A percentile compares a stretch with the other conserved stretches of the same genome.
These are phyloP conservation scores for Drosophila pachea DNA, from an alignment of 1,140 invertebrate species.

Conservation along the genomic window DNA sequence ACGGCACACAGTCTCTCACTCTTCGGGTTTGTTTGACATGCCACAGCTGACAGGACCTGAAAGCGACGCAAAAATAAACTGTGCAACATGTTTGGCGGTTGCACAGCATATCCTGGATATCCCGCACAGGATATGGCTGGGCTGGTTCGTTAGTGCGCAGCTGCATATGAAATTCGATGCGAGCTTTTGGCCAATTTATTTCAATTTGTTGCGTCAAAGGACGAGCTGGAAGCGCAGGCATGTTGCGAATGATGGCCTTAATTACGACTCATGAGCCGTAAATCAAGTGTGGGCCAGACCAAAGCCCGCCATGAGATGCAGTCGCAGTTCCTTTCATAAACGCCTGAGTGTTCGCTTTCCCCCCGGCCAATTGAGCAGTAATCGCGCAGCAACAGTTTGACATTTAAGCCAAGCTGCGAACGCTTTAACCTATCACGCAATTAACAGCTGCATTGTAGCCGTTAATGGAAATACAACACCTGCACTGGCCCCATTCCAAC, in stretches of 20 bases:
- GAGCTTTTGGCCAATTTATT: conserved; percentile 44
- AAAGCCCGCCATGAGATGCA: neutral
- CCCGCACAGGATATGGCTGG: neutral
- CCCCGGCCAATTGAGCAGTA: conserved; percentile 10
- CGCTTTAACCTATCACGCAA: conserved; percentile 37
- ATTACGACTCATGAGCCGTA: conserved; percentile 35
- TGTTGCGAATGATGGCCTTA: conserved; percentile 18
- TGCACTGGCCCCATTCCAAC: conserved; percentile 8
- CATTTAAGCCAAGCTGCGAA: conserved; percentile 4
- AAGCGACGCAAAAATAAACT: conserved; percentile 22
- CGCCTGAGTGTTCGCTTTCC: conserved; percentile 13
- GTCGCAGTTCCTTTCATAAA: conserved; percentile 14
- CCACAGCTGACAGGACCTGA: neutral
- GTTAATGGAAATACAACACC: conserved; percentile 63
- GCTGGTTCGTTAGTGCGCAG: conserved; percentile 25
- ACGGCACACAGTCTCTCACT: neutral
- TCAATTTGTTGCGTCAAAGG: conserved; percentile 43
- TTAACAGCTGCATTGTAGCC: conserved; percentile 37
- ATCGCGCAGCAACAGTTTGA: conserved; percentile 21
- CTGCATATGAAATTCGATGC: conserved; percentile 30
- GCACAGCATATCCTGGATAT: neutral
- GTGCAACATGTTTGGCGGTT: conserved; percentile 11
- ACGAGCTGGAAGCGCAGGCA: conserved; percentile 7
- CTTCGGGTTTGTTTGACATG: conserved; percentile 6
- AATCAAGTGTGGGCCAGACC: conserved; percentile 17